These are phyloP conservation scores for Enteromius afrohamiltoni DNA, from an alignment of 2,797 vertebrate species.

Conservation along the genomic window DNA sequence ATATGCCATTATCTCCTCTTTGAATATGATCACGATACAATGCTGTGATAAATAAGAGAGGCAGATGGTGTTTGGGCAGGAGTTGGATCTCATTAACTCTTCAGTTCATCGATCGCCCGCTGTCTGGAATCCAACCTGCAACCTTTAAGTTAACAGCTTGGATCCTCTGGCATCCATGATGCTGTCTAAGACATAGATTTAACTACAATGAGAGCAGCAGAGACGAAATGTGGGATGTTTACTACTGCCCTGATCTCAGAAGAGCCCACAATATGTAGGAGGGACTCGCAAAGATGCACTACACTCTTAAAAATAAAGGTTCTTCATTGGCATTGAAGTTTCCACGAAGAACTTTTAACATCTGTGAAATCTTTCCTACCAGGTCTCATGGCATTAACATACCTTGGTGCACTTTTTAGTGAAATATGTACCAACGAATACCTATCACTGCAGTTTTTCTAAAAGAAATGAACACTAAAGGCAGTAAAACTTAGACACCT, in stretches of 20 bases:
- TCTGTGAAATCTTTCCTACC: background rate
- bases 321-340: background rate
- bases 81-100: conserved; percentile 48
- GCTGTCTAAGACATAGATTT: conserved; percentile 26
- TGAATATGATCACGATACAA: conserved; percentile 4
- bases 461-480: too few species aligned
- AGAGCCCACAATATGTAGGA: conserved; percentile 22
- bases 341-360: background rate
- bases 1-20: conserved; percentile 39
- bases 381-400: too few species aligned
- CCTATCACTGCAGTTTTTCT: too few species aligned
- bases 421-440: too few species aligned
- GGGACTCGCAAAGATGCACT: conserved; percentile 8
- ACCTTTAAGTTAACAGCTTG: conserved; percentile 48
- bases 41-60: conserved; percentile 4
- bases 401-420: too few species aligned
- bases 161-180: conserved; percentile 39
- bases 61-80: conserved; percentile 46
- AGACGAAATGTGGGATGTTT: conserved; percentile 33
- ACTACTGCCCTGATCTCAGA: conserved; percentile 7
- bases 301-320: background rate
- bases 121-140: conserved; percentile 40
- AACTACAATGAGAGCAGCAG: conserved; percentile 23
- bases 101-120: conserved; percentile 37
- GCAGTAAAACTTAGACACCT: too few species aligned